Percentiles rank a stretch among this genome's conserved stretches.
Conservation (phyloP, 2,113 vertebrate species). For the Indicator maculatus region DNA sequence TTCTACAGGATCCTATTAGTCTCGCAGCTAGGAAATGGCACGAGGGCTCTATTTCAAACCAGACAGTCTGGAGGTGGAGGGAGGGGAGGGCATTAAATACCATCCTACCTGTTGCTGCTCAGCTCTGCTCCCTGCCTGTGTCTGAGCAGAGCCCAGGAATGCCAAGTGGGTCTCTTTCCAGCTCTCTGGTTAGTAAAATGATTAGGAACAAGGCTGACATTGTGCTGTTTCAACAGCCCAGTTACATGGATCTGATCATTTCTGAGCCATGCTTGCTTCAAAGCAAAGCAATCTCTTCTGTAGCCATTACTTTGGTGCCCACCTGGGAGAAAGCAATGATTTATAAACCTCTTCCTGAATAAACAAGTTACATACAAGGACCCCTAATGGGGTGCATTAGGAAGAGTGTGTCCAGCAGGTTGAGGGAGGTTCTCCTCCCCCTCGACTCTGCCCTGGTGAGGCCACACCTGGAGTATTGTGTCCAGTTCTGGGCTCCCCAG, state of each 20-base stretch:
- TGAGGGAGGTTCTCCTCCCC: too few relatives aligned
- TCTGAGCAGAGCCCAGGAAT: background rate
- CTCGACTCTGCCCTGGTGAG: too few relatives aligned
- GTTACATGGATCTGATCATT: background rate
- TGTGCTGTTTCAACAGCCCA: background rate
- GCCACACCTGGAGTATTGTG: too few relatives aligned
- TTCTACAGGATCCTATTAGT: constrained; percentile 43
- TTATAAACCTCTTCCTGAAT: background rate
- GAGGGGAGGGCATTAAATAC: background rate
- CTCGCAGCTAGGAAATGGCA: constrained; percentile 31
- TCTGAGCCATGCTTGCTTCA: background rate
- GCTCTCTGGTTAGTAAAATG: background rate
- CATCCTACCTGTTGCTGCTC: constrained; percentile 19
- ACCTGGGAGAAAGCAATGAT: background rate
- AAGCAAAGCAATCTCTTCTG: background rate
- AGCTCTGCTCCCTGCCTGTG: background rate
- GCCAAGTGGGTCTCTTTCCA: background rate
- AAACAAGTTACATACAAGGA: background rate
- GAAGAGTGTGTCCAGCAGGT: too few relatives aligned
- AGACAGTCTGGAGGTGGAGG: background rate
- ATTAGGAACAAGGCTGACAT: background rate
- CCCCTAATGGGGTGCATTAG: too few relatives aligned
- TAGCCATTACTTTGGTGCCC: background rate
- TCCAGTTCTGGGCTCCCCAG: too few relatives aligned
- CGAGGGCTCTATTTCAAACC: constrained; percentile 38